phyloP scores from a whole-genome alignment of 2,113 vertebrate species.

The Spea bombifrons region DNA sequence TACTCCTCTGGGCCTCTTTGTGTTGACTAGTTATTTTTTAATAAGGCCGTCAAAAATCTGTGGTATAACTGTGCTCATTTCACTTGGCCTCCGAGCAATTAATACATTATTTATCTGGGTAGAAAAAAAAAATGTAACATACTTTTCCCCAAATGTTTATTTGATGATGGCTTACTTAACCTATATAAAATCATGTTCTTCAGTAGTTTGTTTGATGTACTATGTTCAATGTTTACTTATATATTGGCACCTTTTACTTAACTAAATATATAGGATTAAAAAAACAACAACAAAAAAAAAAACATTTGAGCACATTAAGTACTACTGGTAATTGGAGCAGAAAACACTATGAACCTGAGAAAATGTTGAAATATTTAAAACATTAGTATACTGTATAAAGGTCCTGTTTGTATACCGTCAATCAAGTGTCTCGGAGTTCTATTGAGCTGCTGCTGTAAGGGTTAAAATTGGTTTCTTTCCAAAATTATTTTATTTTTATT shows the following conservation, averaged over 20 bases:
- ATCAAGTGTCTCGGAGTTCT: background rate
- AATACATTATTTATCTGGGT: slow-evolving; percentile 54
- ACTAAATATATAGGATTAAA: too few relatives aligned
- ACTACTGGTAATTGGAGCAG: too few relatives aligned
- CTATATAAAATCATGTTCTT: background rate
- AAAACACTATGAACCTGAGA: too few relatives aligned
- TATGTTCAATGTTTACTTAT: too few relatives aligned
- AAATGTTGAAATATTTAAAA: too few relatives aligned
- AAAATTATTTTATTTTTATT: background rate
- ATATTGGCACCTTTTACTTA: too few relatives aligned
- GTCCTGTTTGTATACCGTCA: background rate
- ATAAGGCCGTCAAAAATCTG: slow-evolving; percentile 49
- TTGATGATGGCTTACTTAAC: slow-evolving; percentile 12
- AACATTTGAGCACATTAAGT: too few relatives aligned
- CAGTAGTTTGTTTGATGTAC: background rate
- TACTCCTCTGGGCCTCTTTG: slow-evolving; percentile 44
- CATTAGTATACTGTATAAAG: background rate
- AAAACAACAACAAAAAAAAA: too few relatives aligned
- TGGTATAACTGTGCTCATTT: slow-evolving; percentile 38
- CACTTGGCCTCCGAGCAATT: slow-evolving; percentile 48
- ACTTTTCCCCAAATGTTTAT: background rate
- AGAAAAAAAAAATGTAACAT: slow-evolving; percentile 12
- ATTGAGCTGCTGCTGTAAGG: background rate
- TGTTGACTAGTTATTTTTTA: slow-evolving; percentile 48
- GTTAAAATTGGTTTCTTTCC: slow-evolving; percentile 17